Percentiles rank a stretch among this genome's conserved stretches.
phyloP scores from a whole-genome alignment of 2,797 vertebrate genomes.

The Graptemys geographica region DNA sequence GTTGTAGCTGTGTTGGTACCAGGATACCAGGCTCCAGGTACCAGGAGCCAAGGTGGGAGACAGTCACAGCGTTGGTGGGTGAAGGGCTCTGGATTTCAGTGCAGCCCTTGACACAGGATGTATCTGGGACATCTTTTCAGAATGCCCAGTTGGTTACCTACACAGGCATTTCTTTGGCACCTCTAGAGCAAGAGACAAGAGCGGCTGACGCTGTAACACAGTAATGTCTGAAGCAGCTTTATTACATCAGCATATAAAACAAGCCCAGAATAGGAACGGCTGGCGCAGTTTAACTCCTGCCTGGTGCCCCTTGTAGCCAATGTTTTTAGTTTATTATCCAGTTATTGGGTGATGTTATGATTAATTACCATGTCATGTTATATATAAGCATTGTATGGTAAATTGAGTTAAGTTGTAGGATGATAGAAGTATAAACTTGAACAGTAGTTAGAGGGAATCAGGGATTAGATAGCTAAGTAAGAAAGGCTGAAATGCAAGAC shows the following conservation, averaged over 20 bases:
- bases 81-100: background rate
- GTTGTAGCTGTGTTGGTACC: background rate
- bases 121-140: too few relatives aligned
- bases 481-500: too few relatives aligned
- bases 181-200: background rate
- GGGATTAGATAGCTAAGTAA: too few relatives aligned
- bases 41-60: too few relatives aligned
- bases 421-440: too few relatives aligned
- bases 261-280: background rate
- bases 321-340: too few relatives aligned
- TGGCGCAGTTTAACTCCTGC: background rate
- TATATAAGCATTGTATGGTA: too few relatives aligned
- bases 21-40: too few relatives aligned
- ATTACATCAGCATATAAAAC: background rate
- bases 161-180: background rate
- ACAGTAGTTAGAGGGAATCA: too few relatives aligned
- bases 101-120: background rate
- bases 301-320: background rate
- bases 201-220: background rate
- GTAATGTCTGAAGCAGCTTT: background rate
- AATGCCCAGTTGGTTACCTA: background rate
- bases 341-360: too few relatives aligned
- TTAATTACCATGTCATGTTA: too few relatives aligned
- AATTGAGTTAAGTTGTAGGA: too few relatives aligned
- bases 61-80: background rate